Base-by-base conservation (phyloP, 2,888 invertebrate species). In the Allolobophora icterica region DNA sequence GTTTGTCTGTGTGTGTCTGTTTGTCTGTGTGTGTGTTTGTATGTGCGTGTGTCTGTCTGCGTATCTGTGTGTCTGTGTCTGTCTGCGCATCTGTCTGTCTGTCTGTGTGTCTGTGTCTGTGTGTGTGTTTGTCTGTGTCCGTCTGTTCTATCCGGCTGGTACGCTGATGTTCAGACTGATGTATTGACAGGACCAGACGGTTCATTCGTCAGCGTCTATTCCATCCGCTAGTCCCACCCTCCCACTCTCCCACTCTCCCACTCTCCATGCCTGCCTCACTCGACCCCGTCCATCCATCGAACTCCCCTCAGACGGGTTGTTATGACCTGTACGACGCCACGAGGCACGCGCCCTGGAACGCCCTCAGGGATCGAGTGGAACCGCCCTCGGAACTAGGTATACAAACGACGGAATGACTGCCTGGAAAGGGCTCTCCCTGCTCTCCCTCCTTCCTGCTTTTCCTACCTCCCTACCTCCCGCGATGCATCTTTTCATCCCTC, bases 151-250 rank as follows among this genome's bases (percentile, higher is more conserved):
- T n/a, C n/a, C 71, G 71, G 71, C 71, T 71, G n/a, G 8, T 13
- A n/a, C n/a, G 71, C n/a, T 71, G 71, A 71, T n/a, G n/a, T 71
- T n/a, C n/a, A 71, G 71, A 71, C 71, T 71, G 71, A 71, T 71
- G 71, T n/a, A 71, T 71, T 71, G 71, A 71, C 71, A 71, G 30
- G 6, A 71, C 1, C 71, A 71, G 30, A 71, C 71, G 71, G 30
- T n/a, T n/a, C 71, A n/a, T 71, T n/a, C 71, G 30, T 71, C 71
- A 71, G 71, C 17, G 1, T 71, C 71, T 24, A 6, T 24, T 0
- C 52, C 24, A 6, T 52, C 52, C 52, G 24, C 52, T 52, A 6
- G 6, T 52, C 52, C 8, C 17, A 2, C n/a, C 71, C n/a, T n/a
- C 71, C 71, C 30, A 11, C 71, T n/a, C n/a, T n/a, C 30, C 24